Evolutionary conservation across 2,888 invertebrate species (phyloP).

Genomic region (Oxyscelio sp.): DNA sequence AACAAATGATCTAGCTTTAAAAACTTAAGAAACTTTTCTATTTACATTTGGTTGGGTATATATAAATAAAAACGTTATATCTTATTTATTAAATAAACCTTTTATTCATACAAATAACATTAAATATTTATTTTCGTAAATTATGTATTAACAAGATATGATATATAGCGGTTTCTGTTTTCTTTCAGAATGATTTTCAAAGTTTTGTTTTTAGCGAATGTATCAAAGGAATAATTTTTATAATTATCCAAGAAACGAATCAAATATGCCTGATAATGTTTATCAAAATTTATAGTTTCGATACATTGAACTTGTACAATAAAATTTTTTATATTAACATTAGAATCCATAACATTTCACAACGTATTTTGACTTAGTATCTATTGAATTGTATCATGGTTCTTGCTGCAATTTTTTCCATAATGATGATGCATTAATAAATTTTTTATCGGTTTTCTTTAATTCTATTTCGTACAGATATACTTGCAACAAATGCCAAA

Average conservation of each 20-base stretch:
- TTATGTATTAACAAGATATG: background rate
- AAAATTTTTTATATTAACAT: background rate
- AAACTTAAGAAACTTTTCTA: too few species aligned
- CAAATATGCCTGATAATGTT: conserved; percentile 3
- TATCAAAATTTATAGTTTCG: background rate
- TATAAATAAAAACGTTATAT: too few species aligned
- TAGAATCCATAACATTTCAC: background rate
- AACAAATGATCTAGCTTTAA: too few species aligned
- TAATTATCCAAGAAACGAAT: background rate
- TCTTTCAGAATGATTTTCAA: background rate
- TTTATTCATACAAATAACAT: too few species aligned
- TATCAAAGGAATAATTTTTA: background rate
- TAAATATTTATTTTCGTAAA: background rate
- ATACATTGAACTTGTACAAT: background rate
- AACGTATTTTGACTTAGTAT: background rate
- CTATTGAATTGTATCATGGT: background rate
- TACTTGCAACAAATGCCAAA: conserved; percentile 19
- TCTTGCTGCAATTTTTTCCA: conserved; percentile 4
- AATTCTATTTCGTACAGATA: conserved; percentile 9
- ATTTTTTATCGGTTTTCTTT: background rate
- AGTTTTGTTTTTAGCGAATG: background rate
- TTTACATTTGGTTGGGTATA: too few species aligned
- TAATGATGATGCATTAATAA: background rate
- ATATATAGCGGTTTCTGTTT: background rate
- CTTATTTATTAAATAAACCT: too few species aligned